Evolutionary conservation across 2,113 vertebrate species (phyloP).

Genomic region (Melanotaenia duboulayi): DNA sequence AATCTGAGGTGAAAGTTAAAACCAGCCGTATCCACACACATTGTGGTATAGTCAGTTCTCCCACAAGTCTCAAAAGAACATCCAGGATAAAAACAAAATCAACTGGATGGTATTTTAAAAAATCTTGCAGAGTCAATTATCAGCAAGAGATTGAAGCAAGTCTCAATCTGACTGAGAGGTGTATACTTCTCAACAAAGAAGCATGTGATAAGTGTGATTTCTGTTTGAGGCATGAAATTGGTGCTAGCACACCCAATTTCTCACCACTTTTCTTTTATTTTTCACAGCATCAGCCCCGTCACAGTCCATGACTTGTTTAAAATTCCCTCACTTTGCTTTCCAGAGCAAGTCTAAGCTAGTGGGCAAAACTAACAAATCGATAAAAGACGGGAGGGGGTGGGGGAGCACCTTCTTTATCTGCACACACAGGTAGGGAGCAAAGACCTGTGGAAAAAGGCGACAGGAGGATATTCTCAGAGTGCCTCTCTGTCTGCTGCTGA

Average conservation of each 20-base stretch:
- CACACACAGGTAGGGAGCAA: background rate
- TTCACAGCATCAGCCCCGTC: conserved; percentile 50
- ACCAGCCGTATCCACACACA: background rate
- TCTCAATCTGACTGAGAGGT: conserved; percentile 40
- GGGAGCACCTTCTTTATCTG: conserved; percentile 35
- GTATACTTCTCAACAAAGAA: conserved; percentile 28
- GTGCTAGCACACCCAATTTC: conserved; percentile 38
- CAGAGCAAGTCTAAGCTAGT: background rate
- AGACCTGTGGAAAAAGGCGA: background rate
- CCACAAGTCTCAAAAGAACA: background rate
- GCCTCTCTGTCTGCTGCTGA: conserved; percentile 16
- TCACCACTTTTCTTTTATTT: conserved; percentile 38
- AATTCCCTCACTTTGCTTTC: conserved; percentile 26
- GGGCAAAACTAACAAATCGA: conserved; percentile 23
- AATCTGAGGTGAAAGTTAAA: background rate
- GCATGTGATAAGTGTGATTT: conserved; percentile 40
- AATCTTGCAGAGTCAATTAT: conserved; percentile 30
- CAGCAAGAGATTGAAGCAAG: conserved; percentile 2
- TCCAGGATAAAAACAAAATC: conserved; percentile 5
- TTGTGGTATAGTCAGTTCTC: background rate
- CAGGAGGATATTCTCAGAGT: conserved; percentile 6
- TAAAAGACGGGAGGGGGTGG: background rate
- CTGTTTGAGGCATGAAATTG: conserved; percentile 54
- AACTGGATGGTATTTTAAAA: background rate
- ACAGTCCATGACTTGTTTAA: conserved; percentile 44